Evolutionary conservation across 2,113 vertebrate genomes (phyloP).

Genomic region (Mustela lutreola): DNA sequence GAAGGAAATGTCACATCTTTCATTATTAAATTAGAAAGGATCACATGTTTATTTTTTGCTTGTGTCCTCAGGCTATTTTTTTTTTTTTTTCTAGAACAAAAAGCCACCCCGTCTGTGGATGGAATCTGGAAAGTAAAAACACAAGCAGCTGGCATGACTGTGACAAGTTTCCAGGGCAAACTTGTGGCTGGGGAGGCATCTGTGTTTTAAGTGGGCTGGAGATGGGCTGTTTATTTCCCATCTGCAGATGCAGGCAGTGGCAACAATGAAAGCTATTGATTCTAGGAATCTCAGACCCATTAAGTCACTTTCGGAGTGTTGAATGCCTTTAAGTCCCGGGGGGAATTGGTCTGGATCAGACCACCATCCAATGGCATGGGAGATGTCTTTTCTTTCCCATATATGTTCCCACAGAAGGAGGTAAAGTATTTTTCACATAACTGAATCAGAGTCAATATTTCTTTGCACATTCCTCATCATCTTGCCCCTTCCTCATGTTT

Average conservation of each 20-base stretch:
- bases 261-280: constrained; percentile 52
- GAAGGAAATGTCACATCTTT: constrained; percentile 28
- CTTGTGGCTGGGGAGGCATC: constrained; percentile 62
- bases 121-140: constrained; percentile 48
- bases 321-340: not conserved
- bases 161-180: constrained; percentile 64
- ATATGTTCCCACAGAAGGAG: constrained; percentile 8
- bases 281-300: constrained; percentile 45
- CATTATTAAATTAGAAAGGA: constrained; percentile 16
- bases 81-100: not conserved
- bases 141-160: constrained; percentile 7
- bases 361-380: not conserved
- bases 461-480: not conserved
- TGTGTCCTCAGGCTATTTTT: constrained; percentile 16
- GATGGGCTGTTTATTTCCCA: constrained; percentile 65
- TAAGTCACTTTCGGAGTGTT: not conserved
- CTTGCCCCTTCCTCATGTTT: not conserved
- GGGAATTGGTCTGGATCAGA: not conserved
- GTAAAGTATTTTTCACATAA: not conserved
- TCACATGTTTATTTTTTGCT: constrained; percentile 31
- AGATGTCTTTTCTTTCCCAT: constrained; percentile 11
- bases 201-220: constrained; percentile 62
- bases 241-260: not conserved
- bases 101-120: not conserved
- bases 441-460: constrained; percentile 10